Evolutionary conservation across 2,113 vertebrate genomes (phyloP).

Genomic region (Hyaena hyaena): DNA sequence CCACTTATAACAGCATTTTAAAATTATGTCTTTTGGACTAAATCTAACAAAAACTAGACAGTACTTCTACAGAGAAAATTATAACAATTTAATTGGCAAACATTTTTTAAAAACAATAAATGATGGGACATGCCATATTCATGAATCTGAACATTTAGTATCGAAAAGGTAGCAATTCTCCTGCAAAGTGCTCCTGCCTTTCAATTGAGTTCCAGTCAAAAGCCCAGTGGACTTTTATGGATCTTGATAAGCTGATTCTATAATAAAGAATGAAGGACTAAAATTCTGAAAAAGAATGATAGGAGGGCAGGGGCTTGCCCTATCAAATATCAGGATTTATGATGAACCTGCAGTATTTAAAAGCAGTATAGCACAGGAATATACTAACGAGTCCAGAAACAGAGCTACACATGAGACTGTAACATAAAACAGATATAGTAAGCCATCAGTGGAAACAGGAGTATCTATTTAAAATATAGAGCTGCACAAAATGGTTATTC

Average conservation of each 20-base stretch:
- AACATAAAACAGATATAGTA: neutral
- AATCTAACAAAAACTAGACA: conserved; percentile 2
- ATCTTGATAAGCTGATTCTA: conserved; percentile 34
- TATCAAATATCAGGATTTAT: neutral
- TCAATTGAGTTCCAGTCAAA: neutral
- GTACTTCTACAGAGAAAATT: neutral
- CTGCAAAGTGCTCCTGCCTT: neutral
- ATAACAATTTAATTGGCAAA: neutral
- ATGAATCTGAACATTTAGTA: neutral
- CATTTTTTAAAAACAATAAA: conserved; percentile 36
- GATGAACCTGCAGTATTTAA: neutral
- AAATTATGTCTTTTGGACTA: neutral
- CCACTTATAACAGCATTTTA: neutral
- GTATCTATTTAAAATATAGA: neutral
- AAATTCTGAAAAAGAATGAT: conserved; percentile 15
- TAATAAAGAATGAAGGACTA: neutral
- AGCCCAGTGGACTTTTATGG: neutral
- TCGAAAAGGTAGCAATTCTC: neutral
- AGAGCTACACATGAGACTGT: neutral
- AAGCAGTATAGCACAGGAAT: neutral
- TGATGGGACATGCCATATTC: neutral
- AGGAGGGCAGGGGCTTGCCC: neutral
- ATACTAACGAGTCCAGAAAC: neutral
- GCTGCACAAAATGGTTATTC: neutral
- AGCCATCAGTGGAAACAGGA: neutral